Conservation (phyloP, 2,113 vertebrate species). For the Sebastes schlegelii region DNA sequence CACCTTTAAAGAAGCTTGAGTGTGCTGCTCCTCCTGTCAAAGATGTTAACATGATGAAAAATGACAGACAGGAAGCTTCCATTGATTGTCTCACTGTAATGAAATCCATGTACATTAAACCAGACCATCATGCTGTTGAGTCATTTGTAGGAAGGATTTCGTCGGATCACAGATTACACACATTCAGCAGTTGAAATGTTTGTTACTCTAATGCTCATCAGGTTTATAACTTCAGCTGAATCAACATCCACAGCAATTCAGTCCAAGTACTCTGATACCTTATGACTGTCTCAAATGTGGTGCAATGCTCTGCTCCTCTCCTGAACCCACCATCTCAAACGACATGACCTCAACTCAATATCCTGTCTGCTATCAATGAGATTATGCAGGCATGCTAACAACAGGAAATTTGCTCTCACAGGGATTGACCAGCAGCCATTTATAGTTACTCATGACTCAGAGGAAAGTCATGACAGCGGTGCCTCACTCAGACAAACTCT, state of each 20-base stretch:
- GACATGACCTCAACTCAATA: constrained; percentile 71
- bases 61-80: not conserved
- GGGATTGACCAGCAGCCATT: constrained; percentile 67
- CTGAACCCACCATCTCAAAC: constrained; percentile 25
- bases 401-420: constrained; percentile 75
- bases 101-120: constrained; percentile 8
- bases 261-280: constrained; percentile 26
- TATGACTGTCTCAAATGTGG: constrained; percentile 44
- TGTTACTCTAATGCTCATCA: not conserved
- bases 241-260: constrained; percentile 17
- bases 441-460: constrained; percentile 65
- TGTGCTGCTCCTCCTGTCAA: not conserved
- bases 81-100: constrained; percentile 2
- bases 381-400: constrained; percentile 74
- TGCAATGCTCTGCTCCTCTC: not conserved
- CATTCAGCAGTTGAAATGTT: constrained; percentile 6
- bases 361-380: constrained; percentile 78
- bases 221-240: constrained; percentile 25
- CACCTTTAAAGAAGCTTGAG: not conserved
- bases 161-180: not conserved
- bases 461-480: constrained; percentile 48
- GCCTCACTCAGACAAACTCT: constrained; percentile 32
- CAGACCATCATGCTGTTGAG: not conserved
- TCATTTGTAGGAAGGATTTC: constrained; percentile 3
- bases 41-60: constrained; percentile 6